Evolutionary conservation across 2,797 vertebrate genomes (phyloP), one percentile per base, ranked within the genome.

Genomic region (Rhinella marina): DNA sequence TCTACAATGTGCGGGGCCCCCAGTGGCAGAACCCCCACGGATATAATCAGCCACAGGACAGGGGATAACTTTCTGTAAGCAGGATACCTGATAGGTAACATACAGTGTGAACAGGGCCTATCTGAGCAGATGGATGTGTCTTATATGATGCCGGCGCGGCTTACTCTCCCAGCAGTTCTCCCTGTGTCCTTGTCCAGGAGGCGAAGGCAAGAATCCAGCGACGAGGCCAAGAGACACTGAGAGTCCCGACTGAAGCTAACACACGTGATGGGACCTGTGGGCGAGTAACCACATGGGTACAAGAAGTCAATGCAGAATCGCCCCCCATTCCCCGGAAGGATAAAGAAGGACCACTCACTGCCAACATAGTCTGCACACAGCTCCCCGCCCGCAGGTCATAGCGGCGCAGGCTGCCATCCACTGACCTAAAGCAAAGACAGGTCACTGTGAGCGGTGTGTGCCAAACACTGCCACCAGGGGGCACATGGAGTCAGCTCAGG

Each of bases 141-240:
- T 41, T 41, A 41, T 41, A 2, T 2, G 32, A 41, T 5, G 32
- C 32, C 32, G 3, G 32, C 32, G 32, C 32, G 32, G 32, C 97
- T 90, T 91, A 99, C 97, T 99, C 97, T 91, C 97, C 97, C 62
- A 99, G 95, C 93, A 99, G 95, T 90, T 99, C 98, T 21, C 98
- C n/a, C 97, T 0, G 97, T 96, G 92, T 95, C 97, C 91, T 99
- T 99, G 92, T 99, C 98, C 75, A 99, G 92, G 54, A 99, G 96
- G n/a, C 97, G 92, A 80, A 99, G 92, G 0, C 94, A 91, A 23
- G 97, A 97, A 90, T 98, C 98, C 88, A 99, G 93, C 82, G 96
- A 97, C 91, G 98, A 97, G 32, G 93, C 95, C 86, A 99, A 93
- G 0, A 93, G 94, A 76, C 98, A 98, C 92, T 99, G 98, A 19